Conservation (phyloP, 1,140 invertebrate species). For the Drosophila carrolli region DNA sequence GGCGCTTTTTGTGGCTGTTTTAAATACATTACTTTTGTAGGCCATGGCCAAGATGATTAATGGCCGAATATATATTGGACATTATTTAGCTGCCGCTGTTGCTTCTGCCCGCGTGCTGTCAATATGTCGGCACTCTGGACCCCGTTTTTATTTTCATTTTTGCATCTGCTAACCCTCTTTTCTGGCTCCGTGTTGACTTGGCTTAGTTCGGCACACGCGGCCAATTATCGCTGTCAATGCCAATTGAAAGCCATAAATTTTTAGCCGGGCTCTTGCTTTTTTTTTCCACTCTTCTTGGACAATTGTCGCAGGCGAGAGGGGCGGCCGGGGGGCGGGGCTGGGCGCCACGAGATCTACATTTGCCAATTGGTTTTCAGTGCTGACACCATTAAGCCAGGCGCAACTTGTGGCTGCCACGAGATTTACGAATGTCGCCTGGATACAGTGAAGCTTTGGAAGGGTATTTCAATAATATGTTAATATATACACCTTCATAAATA, state of each 20-base stretch:
- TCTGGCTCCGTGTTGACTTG: conserved; percentile 19
- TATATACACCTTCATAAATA: too few relatives aligned
- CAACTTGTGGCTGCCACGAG: conserved; percentile 5
- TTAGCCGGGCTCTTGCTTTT: conserved; percentile 16
- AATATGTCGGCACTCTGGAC: conserved; percentile 22
- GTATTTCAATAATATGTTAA: too few relatives aligned
- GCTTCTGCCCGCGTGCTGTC: conserved; percentile 51
- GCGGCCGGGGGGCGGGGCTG: neutral
- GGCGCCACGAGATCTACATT: conserved; percentile 19
- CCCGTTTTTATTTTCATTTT: conserved; percentile 1
- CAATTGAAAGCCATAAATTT: conserved; percentile 75
- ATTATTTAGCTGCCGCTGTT: conserved; percentile 34
- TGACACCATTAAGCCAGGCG: conserved; percentile 59
- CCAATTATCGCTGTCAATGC: conserved; percentile 69
- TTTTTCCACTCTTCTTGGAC: neutral
- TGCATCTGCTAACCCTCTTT: conserved; percentile 2
- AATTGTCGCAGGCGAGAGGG: conserved; percentile 7
- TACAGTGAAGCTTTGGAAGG: neutral
- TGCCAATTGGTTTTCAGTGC: conserved; percentile 46
- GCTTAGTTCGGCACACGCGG: conserved; percentile 32
- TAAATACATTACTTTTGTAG: conserved; percentile 43
- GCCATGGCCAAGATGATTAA: conserved; percentile 59
- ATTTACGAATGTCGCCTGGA: neutral
- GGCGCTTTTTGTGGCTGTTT: conserved; percentile 4
- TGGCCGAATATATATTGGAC: conserved; percentile 42